Base-by-base conservation (phyloP, 64 coral and sea anemone species). In the Montipora foliosa region DNA sequence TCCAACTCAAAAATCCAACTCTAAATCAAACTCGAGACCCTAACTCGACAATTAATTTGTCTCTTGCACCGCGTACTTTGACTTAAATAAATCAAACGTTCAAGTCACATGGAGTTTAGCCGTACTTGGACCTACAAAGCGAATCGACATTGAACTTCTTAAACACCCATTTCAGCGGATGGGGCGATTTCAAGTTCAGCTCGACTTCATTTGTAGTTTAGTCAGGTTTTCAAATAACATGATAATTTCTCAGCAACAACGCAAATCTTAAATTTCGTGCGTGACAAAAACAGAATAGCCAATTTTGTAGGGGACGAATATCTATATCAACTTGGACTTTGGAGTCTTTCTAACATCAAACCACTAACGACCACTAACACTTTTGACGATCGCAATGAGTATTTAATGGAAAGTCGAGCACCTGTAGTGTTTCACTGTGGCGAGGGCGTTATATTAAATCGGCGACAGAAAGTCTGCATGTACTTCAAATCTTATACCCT, bases 401-500 rank as follows among this genome's bases (percentile, higher is more conserved):
- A 67, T 67, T 67, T 67, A 67, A 67, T 67, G 64, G 64, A 67
- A 67, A 67, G 64, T 67, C 14, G 11, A 67, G 64, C 8, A 67
- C 14, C 64, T 67, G 64, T 15, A 67, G 64, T 67, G 64, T 67
- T 67, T 67, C 64, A 67, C 64, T 67, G 64, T 67, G 64, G 64
- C 11, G 64, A 67, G 64, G 64, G 14, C 64, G 64, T 67, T 67
- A 17, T 67, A 67, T 8, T 59, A 59, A 59, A 29, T 59, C 57
- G 57, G 57, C 57, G 12, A 59, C 12, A 59, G 57, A 59, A 59
- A 59, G 64, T 17, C 64, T 67, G 64, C 64, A 67, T 67, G 64
- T 67, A 67, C 15, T 67, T 67, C 64, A 67, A 67, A 67, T 67
- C 64, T 67, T 67, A 67, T 67, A 67, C 64, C 64, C 64, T 67